Evolutionary conservation across 2,113 vertebrate genomes (phyloP).

Genomic region (Oriolus oriolus): DNA sequence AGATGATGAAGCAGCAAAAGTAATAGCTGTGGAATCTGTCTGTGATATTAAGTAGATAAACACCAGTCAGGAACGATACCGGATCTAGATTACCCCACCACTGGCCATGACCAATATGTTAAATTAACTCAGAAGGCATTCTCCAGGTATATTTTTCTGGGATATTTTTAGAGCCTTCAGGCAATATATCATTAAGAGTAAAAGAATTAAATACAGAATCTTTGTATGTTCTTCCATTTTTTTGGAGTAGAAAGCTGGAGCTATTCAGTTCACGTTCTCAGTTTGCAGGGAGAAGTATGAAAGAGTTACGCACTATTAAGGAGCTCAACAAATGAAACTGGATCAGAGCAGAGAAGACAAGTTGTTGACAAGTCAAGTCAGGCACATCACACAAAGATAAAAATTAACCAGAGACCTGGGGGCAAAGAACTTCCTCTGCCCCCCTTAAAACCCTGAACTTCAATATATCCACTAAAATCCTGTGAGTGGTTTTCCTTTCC

Average conservation of each 20-base stretch:
- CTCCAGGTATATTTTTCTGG: background rate
- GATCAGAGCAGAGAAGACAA: background rate
- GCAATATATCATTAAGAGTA: background rate
- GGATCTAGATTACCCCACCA: background rate
- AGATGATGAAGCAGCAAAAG: background rate
- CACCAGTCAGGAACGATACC: background rate
- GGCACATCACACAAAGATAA: background rate
- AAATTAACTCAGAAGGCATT: background rate
- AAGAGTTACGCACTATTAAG: background rate
- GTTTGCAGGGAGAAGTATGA: background rate
- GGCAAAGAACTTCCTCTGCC: background rate
- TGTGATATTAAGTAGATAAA: background rate
- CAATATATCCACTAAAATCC: background rate
- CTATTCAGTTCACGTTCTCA: background rate
- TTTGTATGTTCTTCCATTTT: background rate
- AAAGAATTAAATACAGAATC: background rate
- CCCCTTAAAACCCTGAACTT: background rate
- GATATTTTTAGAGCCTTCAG: background rate
- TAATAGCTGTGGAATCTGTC: background rate
- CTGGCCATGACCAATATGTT: background rate
- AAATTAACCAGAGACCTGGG: background rate
- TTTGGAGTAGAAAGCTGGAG: background rate
- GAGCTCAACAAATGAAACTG: background rate
- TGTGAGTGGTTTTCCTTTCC: background rate
- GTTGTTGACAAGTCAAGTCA: constrained; percentile 10